A percentile compares a stretch with the other conserved stretches of the same genome.
phyloP scores from a whole-genome alignment of 2,797 vertebrate species.

The Carduelis carduelis region DNA sequence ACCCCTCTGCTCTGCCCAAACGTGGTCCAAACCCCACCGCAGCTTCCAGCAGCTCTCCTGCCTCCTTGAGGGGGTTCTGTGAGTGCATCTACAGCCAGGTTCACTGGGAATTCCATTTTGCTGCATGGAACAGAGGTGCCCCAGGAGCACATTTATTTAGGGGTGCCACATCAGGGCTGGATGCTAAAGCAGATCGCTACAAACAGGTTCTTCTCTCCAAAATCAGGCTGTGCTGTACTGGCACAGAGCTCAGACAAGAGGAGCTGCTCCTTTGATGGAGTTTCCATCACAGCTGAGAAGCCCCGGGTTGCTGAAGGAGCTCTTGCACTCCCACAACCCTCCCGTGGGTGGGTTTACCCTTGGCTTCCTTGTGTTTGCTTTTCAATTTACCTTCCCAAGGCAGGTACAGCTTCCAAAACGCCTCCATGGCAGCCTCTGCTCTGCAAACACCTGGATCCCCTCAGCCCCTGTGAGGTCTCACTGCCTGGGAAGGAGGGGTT shows the following conservation, averaged over 20 bases:
- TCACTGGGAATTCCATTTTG: background rate
- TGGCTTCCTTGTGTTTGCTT: background rate
- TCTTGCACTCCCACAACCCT: background rate
- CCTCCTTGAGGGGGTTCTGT: background rate
- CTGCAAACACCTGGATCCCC: background rate
- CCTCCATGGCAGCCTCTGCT: background rate
- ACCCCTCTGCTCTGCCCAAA: rapidly evolving
- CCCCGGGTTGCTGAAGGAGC: background rate
- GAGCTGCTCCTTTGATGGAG: background rate
- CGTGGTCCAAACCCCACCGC: background rate
- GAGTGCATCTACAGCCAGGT: background rate
- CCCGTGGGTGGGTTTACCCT: rapidly evolving
- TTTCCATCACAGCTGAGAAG: background rate
- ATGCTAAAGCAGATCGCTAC: rapidly evolving
- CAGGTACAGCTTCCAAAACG: background rate
- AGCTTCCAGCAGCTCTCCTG: background rate
- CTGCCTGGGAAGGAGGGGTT: background rate
- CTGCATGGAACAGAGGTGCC: background rate
- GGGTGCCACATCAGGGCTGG: background rate
- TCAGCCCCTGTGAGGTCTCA: rapidly evolving
- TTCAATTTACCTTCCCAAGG: background rate
- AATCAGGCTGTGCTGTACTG: background rate
- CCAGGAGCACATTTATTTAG: background rate
- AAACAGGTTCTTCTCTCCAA: background rate
- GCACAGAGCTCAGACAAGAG: background rate